A percentile compares a stretch with the other conserved stretches of the same genome.
These are phyloP conservation scores for Catharus bicknelli DNA, from an alignment of 2,113 vertebrate species.

Conservation along the genomic window DNA sequence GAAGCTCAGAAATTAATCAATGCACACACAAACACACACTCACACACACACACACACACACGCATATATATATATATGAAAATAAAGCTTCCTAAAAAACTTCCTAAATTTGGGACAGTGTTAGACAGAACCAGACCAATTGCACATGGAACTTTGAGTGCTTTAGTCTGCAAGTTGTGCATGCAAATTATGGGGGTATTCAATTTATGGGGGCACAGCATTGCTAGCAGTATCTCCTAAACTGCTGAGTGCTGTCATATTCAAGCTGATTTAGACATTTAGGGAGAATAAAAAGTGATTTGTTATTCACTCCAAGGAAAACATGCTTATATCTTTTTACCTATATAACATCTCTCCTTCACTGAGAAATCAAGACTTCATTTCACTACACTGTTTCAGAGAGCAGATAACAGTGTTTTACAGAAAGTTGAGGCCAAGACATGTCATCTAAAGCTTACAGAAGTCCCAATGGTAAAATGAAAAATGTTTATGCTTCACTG, in stretches of 20 bases:
- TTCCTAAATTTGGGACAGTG: background rate
- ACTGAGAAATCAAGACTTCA: background rate
- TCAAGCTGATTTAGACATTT: background rate
- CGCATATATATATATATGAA: background rate
- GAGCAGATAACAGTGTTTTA: background rate
- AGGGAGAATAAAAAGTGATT: background rate
- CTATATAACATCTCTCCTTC: background rate
- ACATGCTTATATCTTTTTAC: background rate
- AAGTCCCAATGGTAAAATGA: background rate
- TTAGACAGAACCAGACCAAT: background rate
- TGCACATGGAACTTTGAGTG: background rate
- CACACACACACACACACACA: no score
- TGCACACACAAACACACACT: background rate
- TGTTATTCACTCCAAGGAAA: background rate
- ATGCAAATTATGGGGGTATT: fast-evolving
- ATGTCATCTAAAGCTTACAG: background rate
- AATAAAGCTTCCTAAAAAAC: background rate
- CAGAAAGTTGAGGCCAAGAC: background rate
- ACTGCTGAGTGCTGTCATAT: background rate
- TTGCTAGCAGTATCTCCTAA: background rate
- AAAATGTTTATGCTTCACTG: background rate
- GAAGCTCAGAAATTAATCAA: background rate
- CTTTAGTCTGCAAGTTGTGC: background rate
- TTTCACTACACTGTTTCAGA: background rate
- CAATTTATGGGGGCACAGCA: background rate